Conservation (phyloP, 2,888 invertebrate genomes). For the Myopa tessellatipennis region DNA sequence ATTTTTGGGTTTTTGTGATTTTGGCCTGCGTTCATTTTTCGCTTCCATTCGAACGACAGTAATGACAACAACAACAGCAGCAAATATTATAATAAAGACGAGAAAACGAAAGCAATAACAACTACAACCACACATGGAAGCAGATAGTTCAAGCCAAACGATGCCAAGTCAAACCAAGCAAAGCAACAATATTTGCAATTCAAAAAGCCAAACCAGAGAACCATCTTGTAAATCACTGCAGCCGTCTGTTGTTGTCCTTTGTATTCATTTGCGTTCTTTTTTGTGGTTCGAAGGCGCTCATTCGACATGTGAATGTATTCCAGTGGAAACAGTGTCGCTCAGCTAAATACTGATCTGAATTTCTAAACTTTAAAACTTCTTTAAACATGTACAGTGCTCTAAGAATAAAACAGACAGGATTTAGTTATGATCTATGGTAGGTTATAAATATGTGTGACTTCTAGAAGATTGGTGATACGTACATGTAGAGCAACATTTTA, state of each 20-base stretch:
- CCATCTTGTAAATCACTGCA: slow-evolving; percentile 37
- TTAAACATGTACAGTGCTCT: no score
- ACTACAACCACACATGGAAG: neutral
- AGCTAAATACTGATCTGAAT: neutral
- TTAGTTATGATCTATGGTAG: no score
- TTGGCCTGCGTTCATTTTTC: slow-evolving; percentile 6
- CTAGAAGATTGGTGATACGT: no score
- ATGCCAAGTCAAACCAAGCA: slow-evolving; percentile 5
- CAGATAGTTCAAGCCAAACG: neutral
- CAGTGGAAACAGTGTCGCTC: neutral
- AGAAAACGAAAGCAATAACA: neutral
- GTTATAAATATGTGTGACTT: no score
- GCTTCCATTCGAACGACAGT: slow-evolving; percentile 4
- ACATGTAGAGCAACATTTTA: no score
- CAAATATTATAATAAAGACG: slow-evolving; percentile 22
- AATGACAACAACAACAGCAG: neutral
- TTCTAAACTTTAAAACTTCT: no score
- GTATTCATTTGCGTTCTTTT: neutral
- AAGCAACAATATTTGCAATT: slow-evolving; percentile 37
- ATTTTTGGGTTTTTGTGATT: neutral
- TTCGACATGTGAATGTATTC: neutral
- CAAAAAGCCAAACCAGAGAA: slow-evolving; percentile 27
- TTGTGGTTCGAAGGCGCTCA: neutral
- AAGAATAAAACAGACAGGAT: no score
- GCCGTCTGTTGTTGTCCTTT: neutral